phyloP scores from a whole-genome alignment of 2,113 vertebrate species.

The Mugil cephalus region DNA sequence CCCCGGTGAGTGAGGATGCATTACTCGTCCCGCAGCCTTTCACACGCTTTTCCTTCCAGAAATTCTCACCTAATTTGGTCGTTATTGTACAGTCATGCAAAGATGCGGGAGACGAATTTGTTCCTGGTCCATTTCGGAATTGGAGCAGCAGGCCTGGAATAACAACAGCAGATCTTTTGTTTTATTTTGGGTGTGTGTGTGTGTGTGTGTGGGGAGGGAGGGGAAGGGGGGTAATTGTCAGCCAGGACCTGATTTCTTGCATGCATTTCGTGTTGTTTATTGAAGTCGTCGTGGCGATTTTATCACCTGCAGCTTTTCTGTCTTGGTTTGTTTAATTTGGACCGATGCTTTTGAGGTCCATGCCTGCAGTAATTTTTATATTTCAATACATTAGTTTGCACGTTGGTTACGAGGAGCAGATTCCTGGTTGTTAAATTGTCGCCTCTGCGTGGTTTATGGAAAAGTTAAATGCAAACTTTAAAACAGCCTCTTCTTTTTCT shows the following conservation, averaged over 20 bases:
- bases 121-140: constrained; percentile 7
- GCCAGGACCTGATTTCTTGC: constrained; percentile 5
- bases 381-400: constrained; percentile 42
- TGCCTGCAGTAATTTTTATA: constrained; percentile 25
- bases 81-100: background rate
- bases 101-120: background rate
- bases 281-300: constrained; percentile 11
- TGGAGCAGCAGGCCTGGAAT: constrained; percentile 19
- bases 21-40: background rate
- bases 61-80: background rate
- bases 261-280: constrained; percentile 15
- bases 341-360: constrained; percentile 2
- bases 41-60: background rate
- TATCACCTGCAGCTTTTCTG: constrained; percentile 7
- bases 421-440: no score
- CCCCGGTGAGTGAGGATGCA: constrained; percentile 60
- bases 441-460: background rate
- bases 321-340: constrained; percentile 29
- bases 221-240: background rate
- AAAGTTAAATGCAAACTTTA: constrained; percentile 5
- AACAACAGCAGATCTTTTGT: constrained; percentile 14
- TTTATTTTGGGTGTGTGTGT: constrained; percentile 3
- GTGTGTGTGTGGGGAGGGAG: background rate
- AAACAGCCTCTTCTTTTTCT: background rate
- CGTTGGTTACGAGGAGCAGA: constrained; percentile 12